Evolutionary conservation across 2,797 vertebrate genomes (phyloP).

Genomic region (Allobates femoralis): DNA sequence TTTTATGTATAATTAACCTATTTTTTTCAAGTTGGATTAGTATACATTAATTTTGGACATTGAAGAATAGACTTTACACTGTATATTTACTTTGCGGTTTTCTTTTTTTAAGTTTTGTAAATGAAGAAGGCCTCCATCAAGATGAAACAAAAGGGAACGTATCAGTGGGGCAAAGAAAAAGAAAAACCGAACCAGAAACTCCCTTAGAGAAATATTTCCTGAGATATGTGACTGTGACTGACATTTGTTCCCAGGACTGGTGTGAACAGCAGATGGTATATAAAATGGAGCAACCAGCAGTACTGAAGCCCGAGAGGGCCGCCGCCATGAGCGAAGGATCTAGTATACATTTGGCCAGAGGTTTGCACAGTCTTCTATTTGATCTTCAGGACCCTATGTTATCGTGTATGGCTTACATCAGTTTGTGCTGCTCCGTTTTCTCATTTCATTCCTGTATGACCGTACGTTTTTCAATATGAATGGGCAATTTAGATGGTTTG

Average conservation of each 20-base stretch:
- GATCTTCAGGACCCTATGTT: background rate
- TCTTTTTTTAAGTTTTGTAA: slow-evolving; percentile 20
- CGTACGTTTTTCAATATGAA: background rate
- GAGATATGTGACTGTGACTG: slow-evolving; percentile 73
- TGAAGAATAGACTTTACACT: background rate
- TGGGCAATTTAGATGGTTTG: background rate
- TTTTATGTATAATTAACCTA: too few relatives aligned
- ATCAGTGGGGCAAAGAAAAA: slow-evolving; percentile 60
- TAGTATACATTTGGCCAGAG: slow-evolving; percentile 76
- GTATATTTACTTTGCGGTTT: background rate
- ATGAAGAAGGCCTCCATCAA: slow-evolving; percentile 2
- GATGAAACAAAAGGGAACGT: background rate
- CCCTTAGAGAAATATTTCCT: slow-evolving; percentile 73
- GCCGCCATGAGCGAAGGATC: slow-evolving; percentile 71
- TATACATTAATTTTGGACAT: background rate
- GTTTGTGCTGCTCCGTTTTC: background rate
- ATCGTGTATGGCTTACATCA: background rate
- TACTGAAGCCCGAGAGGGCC: slow-evolving; percentile 64
- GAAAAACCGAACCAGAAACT: slow-evolving; percentile 56
- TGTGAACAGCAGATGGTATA: slow-evolving; percentile 78
- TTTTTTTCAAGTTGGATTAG: too few relatives aligned
- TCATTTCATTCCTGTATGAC: background rate
- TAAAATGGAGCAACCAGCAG: slow-evolving; percentile 68
- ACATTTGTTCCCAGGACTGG: slow-evolving; percentile 77
- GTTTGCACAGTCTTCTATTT: slow-evolving; percentile 55